Base-by-base conservation (phyloP, 2,113 vertebrate species). In the Poecilia latipinna region DNA sequence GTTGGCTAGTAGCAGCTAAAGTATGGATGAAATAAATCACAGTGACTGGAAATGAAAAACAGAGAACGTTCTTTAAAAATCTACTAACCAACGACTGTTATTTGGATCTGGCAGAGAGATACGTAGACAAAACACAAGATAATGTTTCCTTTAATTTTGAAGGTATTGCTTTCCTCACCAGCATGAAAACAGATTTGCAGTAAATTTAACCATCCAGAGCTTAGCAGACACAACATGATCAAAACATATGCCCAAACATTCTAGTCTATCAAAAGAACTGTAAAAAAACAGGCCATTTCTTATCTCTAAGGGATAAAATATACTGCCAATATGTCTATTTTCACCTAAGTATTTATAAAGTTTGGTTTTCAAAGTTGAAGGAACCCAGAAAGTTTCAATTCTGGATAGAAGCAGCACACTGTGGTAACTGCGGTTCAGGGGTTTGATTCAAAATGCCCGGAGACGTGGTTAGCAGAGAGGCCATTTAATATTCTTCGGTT, bases 381-480 rank as follows among this genome's bases (percentile, higher is more conserved):
- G 88, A 71, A 83, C 79, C 81, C 75, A 87, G 70, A 82, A 73
- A 79, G 63, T 64, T 68, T 31, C n/a, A 63, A 67, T 79, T 83
- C 70, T 68, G 66, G 31, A 77, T 71, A 67, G 78, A 91, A 84
- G 74, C 79, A 75, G 84, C 70, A 83, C 80, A 57, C 39, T 86
- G 89, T 69, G 90, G 91, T 90, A 78, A 72, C 79, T 87, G 85
- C 65, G 89, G 90, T 91, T 84, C 72, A 77, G 75, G 75, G 80
- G 71, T 75, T 24, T 32, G 74, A 83, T 82, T 79, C 89, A 88
- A 89, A 87, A 86, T 54, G 81, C 80, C 69, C 68, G 74, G 63
- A 87, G 75, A 82, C 75, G 61, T 88, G 76, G 76, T 57, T 79
- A 87, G 71, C 84, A 63, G 79, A 89, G 75, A 84, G 54, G 89